Conservation (phyloP, 2,888 invertebrate species). For the Apoderus coryli region DNA sequence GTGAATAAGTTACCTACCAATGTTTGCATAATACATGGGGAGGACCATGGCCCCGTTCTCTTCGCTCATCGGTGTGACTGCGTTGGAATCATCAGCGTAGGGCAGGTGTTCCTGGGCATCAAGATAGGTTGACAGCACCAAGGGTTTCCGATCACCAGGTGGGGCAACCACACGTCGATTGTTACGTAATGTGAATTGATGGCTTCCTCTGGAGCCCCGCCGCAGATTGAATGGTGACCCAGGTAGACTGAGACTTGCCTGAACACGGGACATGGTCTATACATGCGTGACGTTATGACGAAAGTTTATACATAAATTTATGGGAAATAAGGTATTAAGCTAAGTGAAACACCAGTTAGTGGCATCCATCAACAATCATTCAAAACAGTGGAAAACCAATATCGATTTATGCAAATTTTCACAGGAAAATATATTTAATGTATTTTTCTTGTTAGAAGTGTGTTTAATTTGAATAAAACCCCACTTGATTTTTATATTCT, state of each 20-base stretch:
- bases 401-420: conserved; percentile 5
- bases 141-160: conserved; percentile 80
- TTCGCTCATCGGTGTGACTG: conserved; percentile 95
- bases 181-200: conserved; percentile 81
- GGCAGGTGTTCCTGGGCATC: conserved; percentile 91
- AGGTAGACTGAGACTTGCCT: conserved; percentile 94
- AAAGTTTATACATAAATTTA: too few species aligned
- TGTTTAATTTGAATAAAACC: too few species aligned
- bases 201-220: conserved; percentile 79
- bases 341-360: too few species aligned
- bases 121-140: conserved; percentile 86
- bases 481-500: too few species aligned
- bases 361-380: too few species aligned
- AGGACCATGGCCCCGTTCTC: conserved; percentile 93
- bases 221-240: conserved; percentile 92
- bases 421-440: too few species aligned
- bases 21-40: conserved; percentile 76
- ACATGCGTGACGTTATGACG: conserved; percentile 28
- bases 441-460: too few species aligned
- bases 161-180: conserved; percentile 65
- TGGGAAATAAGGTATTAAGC: too few species aligned
- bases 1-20: conserved; percentile 39
- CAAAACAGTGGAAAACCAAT: background rate
- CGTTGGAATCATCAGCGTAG: conserved; percentile 94
- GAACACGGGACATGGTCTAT: conserved; percentile 35